Base-by-base conservation (phyloP, 2,888 invertebrate species). In the Meandrusa payeni region DNA sequence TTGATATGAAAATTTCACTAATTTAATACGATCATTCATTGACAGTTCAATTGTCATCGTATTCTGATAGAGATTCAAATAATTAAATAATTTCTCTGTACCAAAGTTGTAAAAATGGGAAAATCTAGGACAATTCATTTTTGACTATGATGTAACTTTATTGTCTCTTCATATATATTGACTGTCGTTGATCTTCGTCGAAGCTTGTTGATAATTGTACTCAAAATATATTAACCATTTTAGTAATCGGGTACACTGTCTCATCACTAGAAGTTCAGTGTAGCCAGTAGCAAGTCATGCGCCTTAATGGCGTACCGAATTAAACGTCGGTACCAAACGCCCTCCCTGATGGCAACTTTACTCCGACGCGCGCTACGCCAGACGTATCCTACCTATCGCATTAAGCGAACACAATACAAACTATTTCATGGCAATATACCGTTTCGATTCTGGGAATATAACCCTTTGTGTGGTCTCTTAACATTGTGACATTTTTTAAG, bases 211-310 rank as follows among this genome's bases (percentile, higher is more conserved):
- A n/a, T n/a, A n/a, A n/a, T n/a, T n/a, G n/a, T n/a, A n/a, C n/a
- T n/a, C n/a, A n/a, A n/a, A n/a, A n/a, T n/a, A n/a, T n/a, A n/a
- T n/a, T n/a, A n/a, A n/a, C n/a, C n/a, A n/a, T n/a, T n/a, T n/a
- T n/a, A n/a, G n/a, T n/a, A n/a, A n/a, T n/a, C n/a, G n/a, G 5
- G 27, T 13, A 2, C 0, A 3, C 1, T 13, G 13, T 27, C 48
- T 37, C 62, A 51, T 55, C 67, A 55, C 57, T 63, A 61, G 31
- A 17, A 2, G 46, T 47, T 47, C 26, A 22, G 26, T 15, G 3
- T 2, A 11, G n/a, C n/a, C 53, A 61, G 66, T 63, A 58, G 60
- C 75, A 61, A 76, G 74, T 77, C 76, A 76, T 69, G 71, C 66
- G 59, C 65, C 45, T 61, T 76, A 76, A 77, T 77, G 66, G 61